A percentile compares a stretch with the other conserved stretches of the same genome.
Evolutionary conservation across 2,797 vertebrate species (phyloP).

Genomic region (Limnodromus scolopaceus): DNA sequence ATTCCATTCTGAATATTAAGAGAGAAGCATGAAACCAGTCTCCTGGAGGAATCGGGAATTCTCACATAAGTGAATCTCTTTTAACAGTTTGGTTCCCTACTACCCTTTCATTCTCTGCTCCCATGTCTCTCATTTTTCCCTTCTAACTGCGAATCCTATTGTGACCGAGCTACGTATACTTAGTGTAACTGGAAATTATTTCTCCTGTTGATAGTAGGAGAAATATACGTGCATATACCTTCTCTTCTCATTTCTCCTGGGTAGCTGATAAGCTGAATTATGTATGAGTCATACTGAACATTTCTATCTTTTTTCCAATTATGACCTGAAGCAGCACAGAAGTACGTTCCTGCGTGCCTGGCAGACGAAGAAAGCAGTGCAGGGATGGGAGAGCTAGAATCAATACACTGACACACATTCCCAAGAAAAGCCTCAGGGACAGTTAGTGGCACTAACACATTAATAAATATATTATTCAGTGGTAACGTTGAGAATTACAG

Average conservation of each 20-base stretch:
- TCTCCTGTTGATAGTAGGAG: slow-evolving; percentile 67
- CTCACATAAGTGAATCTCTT: slow-evolving; percentile 12
- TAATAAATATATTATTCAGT: slow-evolving; percentile 71
- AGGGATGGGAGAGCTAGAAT: slow-evolving; percentile 41
- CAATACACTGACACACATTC: slow-evolving; percentile 63
- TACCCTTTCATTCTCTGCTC: slow-evolving; percentile 29
- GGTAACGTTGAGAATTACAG: slow-evolving; percentile 43
- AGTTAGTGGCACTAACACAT: slow-evolving; percentile 63
- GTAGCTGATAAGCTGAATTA: slow-evolving; percentile 78
- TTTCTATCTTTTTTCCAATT: slow-evolving; percentile 77
- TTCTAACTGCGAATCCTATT: slow-evolving; percentile 41
- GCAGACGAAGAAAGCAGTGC: slow-evolving; percentile 39
- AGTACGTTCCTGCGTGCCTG: slow-evolving; percentile 57
- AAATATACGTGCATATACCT: slow-evolving; percentile 66
- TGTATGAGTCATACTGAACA: slow-evolving; percentile 77
- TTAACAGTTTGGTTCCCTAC: not conserved
- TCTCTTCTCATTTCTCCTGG: slow-evolving; percentile 71
- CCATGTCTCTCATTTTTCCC: slow-evolving; percentile 17
- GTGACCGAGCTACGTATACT: slow-evolving; percentile 53
- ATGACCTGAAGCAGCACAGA: slow-evolving; percentile 68
- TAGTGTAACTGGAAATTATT: slow-evolving; percentile 75
- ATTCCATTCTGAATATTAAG: slow-evolving; percentile 44
- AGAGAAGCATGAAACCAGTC: slow-evolving; percentile 18
- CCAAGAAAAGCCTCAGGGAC: slow-evolving; percentile 51
- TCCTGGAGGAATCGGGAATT: not conserved